Conservation (phyloP, 2,888 invertebrate genomes). For the Xylota segnis region DNA sequence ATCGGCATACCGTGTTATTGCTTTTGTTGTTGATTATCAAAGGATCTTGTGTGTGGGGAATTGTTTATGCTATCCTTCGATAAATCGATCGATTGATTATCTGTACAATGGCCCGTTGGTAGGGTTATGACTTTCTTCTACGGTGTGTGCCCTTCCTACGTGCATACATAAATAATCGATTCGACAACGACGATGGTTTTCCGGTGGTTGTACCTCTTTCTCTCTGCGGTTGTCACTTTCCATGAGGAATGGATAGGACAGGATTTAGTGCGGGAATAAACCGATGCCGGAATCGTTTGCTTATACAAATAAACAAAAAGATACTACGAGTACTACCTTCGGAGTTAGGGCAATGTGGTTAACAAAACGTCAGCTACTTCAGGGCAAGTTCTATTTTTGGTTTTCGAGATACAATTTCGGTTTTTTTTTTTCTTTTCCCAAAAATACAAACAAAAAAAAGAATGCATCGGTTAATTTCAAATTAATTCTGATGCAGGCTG, state of each 20-base stretch:
- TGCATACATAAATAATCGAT: conserved; percentile 66
- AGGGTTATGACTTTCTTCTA: conserved; percentile 41
- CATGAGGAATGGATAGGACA: conserved; percentile 35
- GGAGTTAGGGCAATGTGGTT: conserved; percentile 60
- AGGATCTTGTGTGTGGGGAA: conserved; percentile 60
- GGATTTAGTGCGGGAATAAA: conserved; percentile 48
- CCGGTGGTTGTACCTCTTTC: conserved; percentile 44
- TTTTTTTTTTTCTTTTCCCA: conserved; percentile 13
- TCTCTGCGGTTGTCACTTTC: conserved; percentile 55
- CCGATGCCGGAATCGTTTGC: conserved; percentile 62
- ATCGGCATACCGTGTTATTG: conserved; percentile 54
- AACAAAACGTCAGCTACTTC: conserved; percentile 68
- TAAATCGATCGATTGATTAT: conserved; percentile 68
- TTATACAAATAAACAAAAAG: conserved; percentile 67
- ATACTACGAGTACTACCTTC: conserved; percentile 18
- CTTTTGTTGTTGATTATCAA: conserved; percentile 71
- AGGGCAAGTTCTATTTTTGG: conserved; percentile 60
- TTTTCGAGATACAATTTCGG: conserved; percentile 23
- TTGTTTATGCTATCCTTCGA: conserved; percentile 72
- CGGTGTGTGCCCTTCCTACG: neutral
- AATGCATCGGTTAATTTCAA: conserved; percentile 69
- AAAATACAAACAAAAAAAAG: conserved; percentile 61
- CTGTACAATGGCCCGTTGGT: conserved; percentile 19
- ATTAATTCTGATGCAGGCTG: conserved; percentile 66
- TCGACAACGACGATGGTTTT: conserved; percentile 42